Evolutionary conservation across 2,113 vertebrate genomes (phyloP), one percentile per base, ranked within the genome.

Genomic region (Gadus chalcogrammus): DNA sequence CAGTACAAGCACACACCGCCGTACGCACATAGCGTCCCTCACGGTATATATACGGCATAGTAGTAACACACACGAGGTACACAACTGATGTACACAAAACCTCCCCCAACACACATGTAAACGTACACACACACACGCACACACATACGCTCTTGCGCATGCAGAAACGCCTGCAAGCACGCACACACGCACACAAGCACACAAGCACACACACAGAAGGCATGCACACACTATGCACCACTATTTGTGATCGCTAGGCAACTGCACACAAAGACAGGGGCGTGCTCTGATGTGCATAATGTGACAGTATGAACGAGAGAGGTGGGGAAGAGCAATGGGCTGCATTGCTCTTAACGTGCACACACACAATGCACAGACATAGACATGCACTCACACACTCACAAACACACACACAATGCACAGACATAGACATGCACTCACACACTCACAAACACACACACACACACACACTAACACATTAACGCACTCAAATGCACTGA

Each of bases 221-320:
- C 61, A 61, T 61, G 18, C 38, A 80, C 74, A 75, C 64, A 70
- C 68, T 77, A 72, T 35, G 35, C 70, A 59, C 28, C 74, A 79
- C 67, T 75, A 52, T 73, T 78, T 71, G 78, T 75, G 28, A 86
- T 90, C 85, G 76, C 83, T 81, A 82, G 82, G 86, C 89, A 91
- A 90, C 89, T 61, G 20, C 77, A 81, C 81, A 90, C 86, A 91
- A 88, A 87, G 79, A 71, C 85, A 22, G 64, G 73, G 80, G 68
- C 68, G 9, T 67, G 76, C 71, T 88, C 70, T 69, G 78, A 79
- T 85, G 76, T 80, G 69, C 76, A 76, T 77, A 84, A 73, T 82
- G 77, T 85, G 79, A 83, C 79, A 80, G 48, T 77, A 63, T 76
- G 79, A 80, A 75, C 69, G 64, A 8, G 9, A 77, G 65, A 75